Evolutionary conservation across 2,113 vertebrate genomes (phyloP), one percentile per base, ranked within the genome.

Genomic region (Peromyscus californicus): DNA sequence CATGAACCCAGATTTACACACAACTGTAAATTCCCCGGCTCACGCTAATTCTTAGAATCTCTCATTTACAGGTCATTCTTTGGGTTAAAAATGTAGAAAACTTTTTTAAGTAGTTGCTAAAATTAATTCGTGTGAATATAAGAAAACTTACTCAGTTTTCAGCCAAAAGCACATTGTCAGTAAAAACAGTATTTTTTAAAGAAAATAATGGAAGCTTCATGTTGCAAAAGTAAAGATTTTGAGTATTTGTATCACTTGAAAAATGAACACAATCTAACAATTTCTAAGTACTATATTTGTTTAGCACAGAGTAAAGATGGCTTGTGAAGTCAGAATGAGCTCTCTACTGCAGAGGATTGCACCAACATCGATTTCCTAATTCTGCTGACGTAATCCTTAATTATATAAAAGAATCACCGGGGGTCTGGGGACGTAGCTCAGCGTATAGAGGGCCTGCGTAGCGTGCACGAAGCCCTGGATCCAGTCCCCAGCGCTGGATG

Each of bases 71-170:
- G 67, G 3, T 83, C 76, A 51, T 39, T 69, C 21, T 33, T 90
- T 88, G 75, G 31, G 61, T 86, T 33, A 75, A 74, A 94, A 72
- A 65, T 79, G 54, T 36, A 92, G 7, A 59, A 57, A 51, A 36
- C 42, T 74, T 17, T 19, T 85, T 31, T 51, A 93, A 90, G 74
- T 31, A 7, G 72, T 63, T 39, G 16, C 33, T 48, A 79, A 91
- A 85, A 88, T 90, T 76, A 79, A 61, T 93, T 88, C 48, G 0
- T 65, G 24, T 65, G 45, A 94, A 26, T 82, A 31, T 11, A 65
- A 13, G 10, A 87, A 96, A 94, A 91, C 57, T 12, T 74, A 42
- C 36, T 90, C 39, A 54, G 13, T 78, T 67, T 94, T 96, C 67
- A 75, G 1, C 61, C 61, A 85, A 70, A 90, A 82, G 42, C 91